phyloP scores from a whole-genome alignment of 1,140 invertebrate species.

The Brevipalpus yothersi region DNA sequence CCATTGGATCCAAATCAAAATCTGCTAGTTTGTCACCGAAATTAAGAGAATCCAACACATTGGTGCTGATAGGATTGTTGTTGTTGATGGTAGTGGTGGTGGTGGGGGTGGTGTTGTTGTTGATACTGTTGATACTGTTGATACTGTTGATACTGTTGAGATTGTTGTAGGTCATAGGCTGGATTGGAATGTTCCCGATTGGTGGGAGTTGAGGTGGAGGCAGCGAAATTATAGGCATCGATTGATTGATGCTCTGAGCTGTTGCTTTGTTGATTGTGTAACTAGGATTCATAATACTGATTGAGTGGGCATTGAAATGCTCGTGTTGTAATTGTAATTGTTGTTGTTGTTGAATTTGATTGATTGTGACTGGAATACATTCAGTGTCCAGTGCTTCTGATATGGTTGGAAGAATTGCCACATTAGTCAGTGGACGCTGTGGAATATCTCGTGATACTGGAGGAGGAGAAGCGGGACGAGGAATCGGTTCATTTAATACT shows the following conservation, averaged over 20 bases:
- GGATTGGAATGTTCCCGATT: no score
- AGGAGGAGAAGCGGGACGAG: not conserved
- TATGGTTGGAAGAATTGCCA: not conserved
- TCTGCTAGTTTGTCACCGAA: no score
- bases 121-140: not conserved
- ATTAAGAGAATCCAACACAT: not conserved
- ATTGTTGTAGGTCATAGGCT: not conserved
- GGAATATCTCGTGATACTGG: not conserved
- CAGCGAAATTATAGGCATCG: not conserved
- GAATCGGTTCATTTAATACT: not conserved
- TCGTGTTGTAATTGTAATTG: not conserved
- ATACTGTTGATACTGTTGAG: not conserved
- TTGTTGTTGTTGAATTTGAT: not conserved
- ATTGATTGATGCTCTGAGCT: not conserved
- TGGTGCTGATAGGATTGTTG: not conserved
- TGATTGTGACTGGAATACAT: not conserved
- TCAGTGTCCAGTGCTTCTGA: not conserved
- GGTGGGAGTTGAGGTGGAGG: not conserved
- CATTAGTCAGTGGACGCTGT: not conserved
- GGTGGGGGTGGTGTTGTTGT: not conserved
- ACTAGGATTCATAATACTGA: not conserved
- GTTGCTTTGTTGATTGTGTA: not conserved
- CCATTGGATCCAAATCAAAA: not conserved
- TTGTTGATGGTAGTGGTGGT: not conserved
- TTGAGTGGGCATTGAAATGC: not conserved